Base-by-base conservation (phyloP, 2,888 invertebrate genomes). In the Plagodis dolabraria region DNA sequence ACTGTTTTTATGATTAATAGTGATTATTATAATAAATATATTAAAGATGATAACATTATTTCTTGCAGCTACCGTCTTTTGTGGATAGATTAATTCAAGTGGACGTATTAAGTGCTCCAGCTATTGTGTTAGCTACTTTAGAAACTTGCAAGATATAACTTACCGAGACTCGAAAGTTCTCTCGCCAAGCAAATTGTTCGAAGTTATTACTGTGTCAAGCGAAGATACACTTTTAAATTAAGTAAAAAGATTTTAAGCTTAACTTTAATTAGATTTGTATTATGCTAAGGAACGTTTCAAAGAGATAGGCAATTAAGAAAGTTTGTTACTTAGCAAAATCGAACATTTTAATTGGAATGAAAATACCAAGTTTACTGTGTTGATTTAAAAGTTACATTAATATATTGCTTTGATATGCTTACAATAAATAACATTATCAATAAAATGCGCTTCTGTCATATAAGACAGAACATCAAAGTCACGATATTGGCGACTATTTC, bases 61-160 rank as follows among this genome's bases (percentile, higher is more conserved):
- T 40, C 11, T 33, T 42, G 44, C 51, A 56, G 38, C 47, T 47
- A 60, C 55, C 61, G 53, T 53, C 53, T 65, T 62, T 49, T 50
- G 58, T 53, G 36, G 35, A 33, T 43, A 59, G 51, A 68, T 62
- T 62, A 65, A 65, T 64, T 60, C 58, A 48, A 68, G 65, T 45
- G 54, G 65, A 65, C 65, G 57, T 50, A 64, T 58, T 68, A 65
- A 68, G 65, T 65, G 68, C 65, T 65, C 46, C 54, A 51, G 53
- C 63, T 60, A 64, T 68, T 64, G 65, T 62, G 60, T 64, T 65
- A 63, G 64, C 12, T 52, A 55, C 55, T 60, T 56, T 57, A 55
- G 43, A 44, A 61, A 67, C 58, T 67, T 57, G 53, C 52, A 52
- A 59, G 59, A 59, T 64, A 61, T 64, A 64, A 65, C 60, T 65